phyloP scores from a whole-genome alignment of 2,113 vertebrate species.

The Piprites chloris region DNA sequence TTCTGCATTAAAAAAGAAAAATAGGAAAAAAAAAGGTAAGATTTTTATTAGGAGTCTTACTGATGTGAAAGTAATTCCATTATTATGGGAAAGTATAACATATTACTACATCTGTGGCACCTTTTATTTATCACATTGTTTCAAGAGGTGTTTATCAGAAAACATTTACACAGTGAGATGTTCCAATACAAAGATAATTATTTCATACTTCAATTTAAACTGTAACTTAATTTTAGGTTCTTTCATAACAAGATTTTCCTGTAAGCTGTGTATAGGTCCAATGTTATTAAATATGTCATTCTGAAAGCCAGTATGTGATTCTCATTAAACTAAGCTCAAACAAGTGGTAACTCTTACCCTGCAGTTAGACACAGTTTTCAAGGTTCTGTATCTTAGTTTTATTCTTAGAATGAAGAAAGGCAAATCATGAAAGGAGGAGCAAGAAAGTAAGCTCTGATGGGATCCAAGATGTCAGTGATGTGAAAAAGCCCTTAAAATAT shows the following conservation, averaged over 20 bases:
- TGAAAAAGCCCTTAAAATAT: neutral
- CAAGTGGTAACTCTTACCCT: neutral
- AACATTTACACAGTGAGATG: neutral
- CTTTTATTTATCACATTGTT: neutral
- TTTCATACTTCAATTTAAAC: neutral
- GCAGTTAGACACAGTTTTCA: neutral
- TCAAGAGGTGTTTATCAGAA: neutral
- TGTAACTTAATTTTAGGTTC: neutral
- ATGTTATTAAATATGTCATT: neutral
- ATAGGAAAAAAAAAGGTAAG: neutral
- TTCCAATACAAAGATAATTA: neutral
- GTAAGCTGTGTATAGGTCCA: neutral
- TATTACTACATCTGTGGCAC: neutral
- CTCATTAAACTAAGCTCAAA: neutral
- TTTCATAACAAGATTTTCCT: neutral
- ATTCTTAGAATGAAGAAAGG: neutral
- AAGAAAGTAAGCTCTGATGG: neutral
- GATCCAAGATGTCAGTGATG: neutral
- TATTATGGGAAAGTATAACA: neutral
- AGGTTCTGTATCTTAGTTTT: neutral
- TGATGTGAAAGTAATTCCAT: neutral
- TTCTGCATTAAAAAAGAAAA: constrained; percentile 74
- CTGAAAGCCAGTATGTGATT: neutral
- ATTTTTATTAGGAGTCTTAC: neutral
- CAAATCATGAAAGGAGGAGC: neutral